phyloP scores from a whole-genome alignment of 2,888 invertebrate genomes.

The Ophioninae sp. region DNA sequence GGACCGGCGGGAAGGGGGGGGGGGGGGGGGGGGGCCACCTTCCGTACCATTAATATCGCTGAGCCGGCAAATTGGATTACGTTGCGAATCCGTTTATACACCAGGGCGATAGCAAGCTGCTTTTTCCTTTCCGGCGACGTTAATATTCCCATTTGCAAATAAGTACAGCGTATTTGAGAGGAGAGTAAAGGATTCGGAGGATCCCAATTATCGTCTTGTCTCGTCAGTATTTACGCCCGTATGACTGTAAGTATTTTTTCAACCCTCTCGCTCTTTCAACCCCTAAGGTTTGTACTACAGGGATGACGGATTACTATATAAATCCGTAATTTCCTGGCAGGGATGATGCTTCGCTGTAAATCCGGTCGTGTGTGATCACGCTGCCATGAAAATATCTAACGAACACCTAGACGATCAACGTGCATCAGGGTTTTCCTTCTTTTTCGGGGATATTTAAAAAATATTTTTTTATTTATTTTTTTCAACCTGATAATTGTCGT shows the following conservation, averaged over 20 bases:
- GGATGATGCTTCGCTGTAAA: slow-evolving; percentile 17
- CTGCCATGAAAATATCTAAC: slow-evolving; percentile 34
- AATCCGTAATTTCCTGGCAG: slow-evolving; percentile 62
- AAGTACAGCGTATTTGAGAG: neutral
- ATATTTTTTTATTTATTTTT: too few relatives aligned
- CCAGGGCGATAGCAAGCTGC: slow-evolving; percentile 51
- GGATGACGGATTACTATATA: slow-evolving; percentile 68
- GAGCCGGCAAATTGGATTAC: slow-evolving; percentile 75
- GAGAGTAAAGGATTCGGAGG: neutral
- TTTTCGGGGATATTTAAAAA: too few relatives aligned
- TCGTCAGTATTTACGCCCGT: neutral
- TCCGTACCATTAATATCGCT: slow-evolving; percentile 74
- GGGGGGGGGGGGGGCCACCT: slow-evolving; percentile 48
- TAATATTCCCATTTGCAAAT: slow-evolving; percentile 60
- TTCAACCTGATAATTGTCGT: too few relatives aligned
- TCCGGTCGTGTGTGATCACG: neutral
- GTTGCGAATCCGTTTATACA: slow-evolving; percentile 70
- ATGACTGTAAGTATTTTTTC: neutral
- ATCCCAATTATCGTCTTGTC: slow-evolving; percentile 8
- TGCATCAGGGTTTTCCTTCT: too few relatives aligned
- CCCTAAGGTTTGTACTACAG: slow-evolving; percentile 46
- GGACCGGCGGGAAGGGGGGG: slow-evolving; percentile 6
- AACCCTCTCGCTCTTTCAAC: neutral
- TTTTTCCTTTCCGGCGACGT: slow-evolving; percentile 53
- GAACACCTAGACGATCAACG: slow-evolving; percentile 26